Conservation (phyloP, 2,797 vertebrate species). For the Ceryle rudis region DNA sequence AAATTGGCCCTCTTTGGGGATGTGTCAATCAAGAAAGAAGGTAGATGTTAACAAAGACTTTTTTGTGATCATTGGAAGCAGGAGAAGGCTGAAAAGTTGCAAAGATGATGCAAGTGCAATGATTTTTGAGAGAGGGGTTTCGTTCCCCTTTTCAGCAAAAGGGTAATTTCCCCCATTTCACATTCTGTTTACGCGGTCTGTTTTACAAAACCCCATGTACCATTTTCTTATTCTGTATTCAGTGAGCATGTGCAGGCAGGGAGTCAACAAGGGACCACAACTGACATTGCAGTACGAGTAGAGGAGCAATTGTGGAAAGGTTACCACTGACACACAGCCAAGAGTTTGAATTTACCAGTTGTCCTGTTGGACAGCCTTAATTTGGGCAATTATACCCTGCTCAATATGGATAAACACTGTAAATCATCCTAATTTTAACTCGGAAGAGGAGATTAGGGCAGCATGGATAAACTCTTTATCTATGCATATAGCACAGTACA, state of each 20-base stretch:
- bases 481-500: not conserved
- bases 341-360: conserved; percentile 26
- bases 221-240: conserved; percentile 11
- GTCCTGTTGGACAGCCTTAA: conserved; percentile 47
- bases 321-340: conserved; percentile 61
- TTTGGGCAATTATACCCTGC: conserved; percentile 26
- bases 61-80: conserved; percentile 36
- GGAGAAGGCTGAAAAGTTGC: conserved; percentile 28
- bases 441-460: not conserved
- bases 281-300: conserved; percentile 3
- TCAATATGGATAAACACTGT: conserved; percentile 13
- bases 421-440: conserved; percentile 31
- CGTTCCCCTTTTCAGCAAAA: conserved; percentile 49
- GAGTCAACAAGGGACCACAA: conserved; percentile 52
- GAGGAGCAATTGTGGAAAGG: conserved; percentile 62
- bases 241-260: conserved; percentile 35
- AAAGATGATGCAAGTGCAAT: conserved; percentile 43
- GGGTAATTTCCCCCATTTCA: conserved; percentile 13
- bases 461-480: not conserved
- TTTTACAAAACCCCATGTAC: conserved; percentile 11
- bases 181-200: conserved; percentile 19
- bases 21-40: conserved; percentile 51
- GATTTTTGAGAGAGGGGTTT: not conserved
- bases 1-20: conserved; percentile 52
- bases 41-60: conserved; percentile 48